These are phyloP conservation scores for Muschampia plurimacula DNA, from an alignment of 2,888 invertebrate genomes.

Conservation along the genomic window DNA sequence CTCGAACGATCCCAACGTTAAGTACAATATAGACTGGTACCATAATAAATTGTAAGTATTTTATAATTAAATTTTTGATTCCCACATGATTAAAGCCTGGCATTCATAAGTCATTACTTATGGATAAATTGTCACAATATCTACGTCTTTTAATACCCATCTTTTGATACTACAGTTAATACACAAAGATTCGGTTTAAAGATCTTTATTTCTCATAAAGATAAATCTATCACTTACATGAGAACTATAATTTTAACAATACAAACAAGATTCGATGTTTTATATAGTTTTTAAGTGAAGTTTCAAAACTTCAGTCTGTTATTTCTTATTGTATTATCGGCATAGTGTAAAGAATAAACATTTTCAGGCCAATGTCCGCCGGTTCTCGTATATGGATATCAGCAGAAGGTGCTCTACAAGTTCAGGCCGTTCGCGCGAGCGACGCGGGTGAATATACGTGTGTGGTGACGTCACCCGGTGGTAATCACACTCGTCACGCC, in stretches of 20 bases:
- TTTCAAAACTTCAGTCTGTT: not conserved
- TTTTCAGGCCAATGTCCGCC: constrained; percentile 75
- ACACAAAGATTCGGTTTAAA: not conserved
- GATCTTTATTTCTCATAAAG: too few species aligned
- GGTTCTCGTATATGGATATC: constrained; percentile 91
- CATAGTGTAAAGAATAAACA: not conserved
- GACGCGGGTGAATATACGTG: constrained; percentile 98
- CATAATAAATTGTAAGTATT: constrained; percentile 92
- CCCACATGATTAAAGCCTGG: too few species aligned
- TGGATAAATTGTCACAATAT: too few species aligned
- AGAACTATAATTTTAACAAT: too few species aligned
- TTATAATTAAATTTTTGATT: too few species aligned
- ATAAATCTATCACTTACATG: too few species aligned
- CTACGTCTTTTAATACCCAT: too few species aligned
- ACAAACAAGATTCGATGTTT: too few species aligned
- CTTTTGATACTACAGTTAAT: too few species aligned
- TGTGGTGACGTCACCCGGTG: constrained; percentile 94
- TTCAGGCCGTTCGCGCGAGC: constrained; percentile 94
- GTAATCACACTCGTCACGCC: constrained; percentile 96
- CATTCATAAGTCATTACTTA: too few species aligned
- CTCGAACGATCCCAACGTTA: constrained; percentile 95
- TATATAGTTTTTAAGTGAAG: not conserved
- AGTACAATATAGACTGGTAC: constrained; percentile 95
- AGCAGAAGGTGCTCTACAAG: constrained; percentile 94
- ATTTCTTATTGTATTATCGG: not conserved